Percentiles rank a stretch among this genome's conserved stretches.
phyloP scores from a whole-genome alignment of 37 sponge, comb jelly and placozoan species.

The Oopsacas minuta region DNA sequence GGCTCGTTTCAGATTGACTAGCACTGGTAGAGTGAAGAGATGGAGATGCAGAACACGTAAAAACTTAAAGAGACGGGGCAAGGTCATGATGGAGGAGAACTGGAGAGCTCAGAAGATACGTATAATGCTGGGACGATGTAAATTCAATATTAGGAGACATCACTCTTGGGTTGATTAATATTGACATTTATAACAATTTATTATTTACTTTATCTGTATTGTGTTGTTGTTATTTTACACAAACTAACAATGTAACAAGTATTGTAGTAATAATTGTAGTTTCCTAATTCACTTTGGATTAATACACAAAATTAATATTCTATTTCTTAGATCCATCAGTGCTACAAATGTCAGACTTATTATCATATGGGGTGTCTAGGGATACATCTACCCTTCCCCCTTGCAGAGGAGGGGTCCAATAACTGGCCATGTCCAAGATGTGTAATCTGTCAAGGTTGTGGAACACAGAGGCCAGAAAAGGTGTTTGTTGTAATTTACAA shows the following conservation, averaged over 20 bases:
- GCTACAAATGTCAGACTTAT: not conserved
- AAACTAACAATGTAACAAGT: no score
- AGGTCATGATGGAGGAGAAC: not conserved
- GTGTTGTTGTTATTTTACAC: no score
- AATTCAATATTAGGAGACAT: not conserved
- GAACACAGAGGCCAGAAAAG: conserved; percentile 8
- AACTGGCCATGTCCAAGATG: conserved; percentile 13
- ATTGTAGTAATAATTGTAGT: no score
- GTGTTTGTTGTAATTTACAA: not conserved
- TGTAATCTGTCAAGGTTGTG: not conserved
- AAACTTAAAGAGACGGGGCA: not conserved
- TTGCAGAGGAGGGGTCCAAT: not conserved
- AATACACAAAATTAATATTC: no score
- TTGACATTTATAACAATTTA: not conserved
- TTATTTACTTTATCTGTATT: no score
- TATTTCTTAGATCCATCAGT: not conserved
- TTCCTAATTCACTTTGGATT: no score
- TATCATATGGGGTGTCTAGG: conserved; percentile 3
- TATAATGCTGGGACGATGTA: not conserved
- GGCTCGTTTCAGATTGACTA: not conserved
- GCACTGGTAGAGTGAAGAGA: not conserved
- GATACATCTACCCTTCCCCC: not conserved
- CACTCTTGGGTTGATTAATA: not conserved
- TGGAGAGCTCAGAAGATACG: conserved; percentile 9
- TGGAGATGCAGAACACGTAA: not conserved